Evolutionary conservation across 2,888 invertebrate species (phyloP), one percentile per base, ranked within the genome.

Genomic region (Ommatoiulus sabulosus): DNA sequence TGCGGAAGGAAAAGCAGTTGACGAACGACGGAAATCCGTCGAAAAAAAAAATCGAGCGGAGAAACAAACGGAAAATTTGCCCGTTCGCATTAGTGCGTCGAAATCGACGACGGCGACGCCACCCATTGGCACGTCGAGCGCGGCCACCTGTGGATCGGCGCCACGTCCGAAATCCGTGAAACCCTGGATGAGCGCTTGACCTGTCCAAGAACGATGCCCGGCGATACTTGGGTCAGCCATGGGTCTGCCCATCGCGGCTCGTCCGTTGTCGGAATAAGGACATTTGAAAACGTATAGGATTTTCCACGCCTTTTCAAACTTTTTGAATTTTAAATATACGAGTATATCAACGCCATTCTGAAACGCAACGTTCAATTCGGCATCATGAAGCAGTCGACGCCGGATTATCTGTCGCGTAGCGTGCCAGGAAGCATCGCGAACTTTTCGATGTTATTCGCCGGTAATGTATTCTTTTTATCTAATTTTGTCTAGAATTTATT

Each of bases 361-460:
- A 44, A n/a, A n/a, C n/a, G n/a, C n/a, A n/a, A n/a, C n/a, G n/a
- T 20, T 44, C 3, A 35, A 6, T 44, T 85, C n/a, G 86, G 86
- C 35, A 17, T 5, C 12, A 87, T 87, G 87, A 87, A 87, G 48
- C 87, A 87, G 20, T 87, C 87, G 4, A 52, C 87, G 24, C 48
- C 87, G 57, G 87, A 87, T 52, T 87, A 87, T 24, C 48, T 87
- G 52, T 52, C 87, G n/a, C 44, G 87, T n/a, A 48, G 87, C 17
- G 57, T 87, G 0, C 48, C 87, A 5, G 87, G 52, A 48, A 87
- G 87, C 87, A 87, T 91, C 57, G 89, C 90, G 87, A 91, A 91
- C 88, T 90, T 91, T 87, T 91, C 91, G 35, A 90, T 91, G 91
- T 90, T 91, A 84, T 90, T 91, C 89, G 90, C 91, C 48, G 91